Percentiles rank a stretch among this genome's conserved stretches.
These are phyloP conservation scores for Crax fasciolata DNA, from an alignment of 2,797 vertebrate genomes.

Conservation along the genomic window DNA sequence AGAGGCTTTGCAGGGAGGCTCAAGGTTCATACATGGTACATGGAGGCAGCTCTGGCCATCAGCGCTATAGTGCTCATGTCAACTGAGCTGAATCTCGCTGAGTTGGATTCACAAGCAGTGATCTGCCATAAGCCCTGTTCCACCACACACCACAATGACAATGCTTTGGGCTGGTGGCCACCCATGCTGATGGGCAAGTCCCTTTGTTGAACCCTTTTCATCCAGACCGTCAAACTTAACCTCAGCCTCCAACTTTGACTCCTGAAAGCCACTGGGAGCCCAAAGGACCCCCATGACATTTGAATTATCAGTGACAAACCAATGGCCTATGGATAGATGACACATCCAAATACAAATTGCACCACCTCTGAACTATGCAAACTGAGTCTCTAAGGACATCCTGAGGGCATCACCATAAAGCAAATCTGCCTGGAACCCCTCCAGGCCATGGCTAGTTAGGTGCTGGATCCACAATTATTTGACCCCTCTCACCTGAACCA, in stretches of 20 bases:
- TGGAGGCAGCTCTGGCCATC: neutral
- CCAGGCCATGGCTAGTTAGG: neutral
- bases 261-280: neutral
- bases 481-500: neutral
- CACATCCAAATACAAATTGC: neutral
- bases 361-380: neutral
- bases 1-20: neutral
- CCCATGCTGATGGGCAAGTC: neutral
- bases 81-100: neutral
- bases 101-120: neutral
- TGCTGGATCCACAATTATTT: accelerated
- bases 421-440: neutral
- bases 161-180: neutral
- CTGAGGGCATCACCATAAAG: neutral
- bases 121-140: neutral
- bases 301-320: neutral
- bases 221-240: neutral
- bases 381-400: neutral
- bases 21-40: accelerated
- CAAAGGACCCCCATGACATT: neutral
- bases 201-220: neutral
- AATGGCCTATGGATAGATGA: neutral
- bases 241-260: neutral
- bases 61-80: accelerated
- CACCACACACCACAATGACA: neutral